Evolutionary conservation across 2,113 vertebrate genomes (phyloP).

Genomic region (Anguilla japonica): DNA sequence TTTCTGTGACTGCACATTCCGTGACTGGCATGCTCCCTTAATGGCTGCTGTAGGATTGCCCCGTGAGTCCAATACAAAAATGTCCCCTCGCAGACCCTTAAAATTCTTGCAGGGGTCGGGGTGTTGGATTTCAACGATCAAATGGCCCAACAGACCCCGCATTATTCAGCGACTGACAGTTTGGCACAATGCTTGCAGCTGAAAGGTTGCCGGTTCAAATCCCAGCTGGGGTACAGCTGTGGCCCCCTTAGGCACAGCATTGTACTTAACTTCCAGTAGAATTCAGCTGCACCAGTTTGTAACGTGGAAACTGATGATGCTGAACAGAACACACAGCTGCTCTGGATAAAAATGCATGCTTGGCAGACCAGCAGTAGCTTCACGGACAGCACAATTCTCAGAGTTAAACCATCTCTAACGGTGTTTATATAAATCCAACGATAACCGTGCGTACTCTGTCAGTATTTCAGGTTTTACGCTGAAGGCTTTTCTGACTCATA

Average conservation of each 20-base stretch:
- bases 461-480: no score
- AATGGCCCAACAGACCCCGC: not conserved
- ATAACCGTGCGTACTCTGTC: no score
- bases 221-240: not conserved
- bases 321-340: not conserved
- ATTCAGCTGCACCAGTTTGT: not conserved
- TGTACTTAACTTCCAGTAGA: not conserved
- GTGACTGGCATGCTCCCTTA: not conserved
- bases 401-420: no score
- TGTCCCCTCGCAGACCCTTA: not conserved
- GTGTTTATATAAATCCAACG: no score
- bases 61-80: not conserved
- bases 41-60: not conserved
- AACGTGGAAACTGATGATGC: not conserved
- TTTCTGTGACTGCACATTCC: constrained; percentile 7
- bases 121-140: not conserved
- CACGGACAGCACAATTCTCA: no score
- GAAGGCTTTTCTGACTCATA: not conserved
- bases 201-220: not conserved
- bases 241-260: not conserved
- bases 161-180: not conserved
- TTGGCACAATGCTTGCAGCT: not conserved
- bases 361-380: no score
- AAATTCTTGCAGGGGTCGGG: not conserved
- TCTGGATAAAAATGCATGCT: no score